Evolutionary conservation across 2,113 vertebrate genomes (phyloP).

Genomic region (Equus przewalskii): DNA sequence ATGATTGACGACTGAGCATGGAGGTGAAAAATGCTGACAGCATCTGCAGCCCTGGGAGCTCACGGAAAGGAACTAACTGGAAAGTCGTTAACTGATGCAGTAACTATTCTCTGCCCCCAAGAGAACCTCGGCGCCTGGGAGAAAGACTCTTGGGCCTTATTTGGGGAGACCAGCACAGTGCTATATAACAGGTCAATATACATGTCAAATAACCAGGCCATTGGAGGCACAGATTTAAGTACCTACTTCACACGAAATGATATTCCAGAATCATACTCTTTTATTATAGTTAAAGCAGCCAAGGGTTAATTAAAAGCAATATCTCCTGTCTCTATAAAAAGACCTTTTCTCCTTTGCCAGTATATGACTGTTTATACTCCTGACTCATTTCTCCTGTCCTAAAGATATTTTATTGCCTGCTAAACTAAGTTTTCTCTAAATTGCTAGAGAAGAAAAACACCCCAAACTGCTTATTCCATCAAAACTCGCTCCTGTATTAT

Average conservation of each 20-base stretch:
- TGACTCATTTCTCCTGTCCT: slow-evolving; percentile 70
- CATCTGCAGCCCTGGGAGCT: slow-evolving; percentile 2
- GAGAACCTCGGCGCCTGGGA: background rate
- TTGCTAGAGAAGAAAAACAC: slow-evolving; percentile 75
- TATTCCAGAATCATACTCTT: background rate
- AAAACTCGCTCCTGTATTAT: slow-evolving; percentile 65
- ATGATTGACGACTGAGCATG: slow-evolving; percentile 55
- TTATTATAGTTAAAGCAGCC: slow-evolving; percentile 27
- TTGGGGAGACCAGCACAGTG: background rate
- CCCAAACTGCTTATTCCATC: slow-evolving; percentile 75
- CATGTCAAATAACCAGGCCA: background rate
- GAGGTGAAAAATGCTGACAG: background rate
- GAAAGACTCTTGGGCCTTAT: background rate
- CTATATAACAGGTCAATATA: background rate
- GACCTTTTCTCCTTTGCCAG: slow-evolving; percentile 45
- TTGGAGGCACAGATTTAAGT: background rate
- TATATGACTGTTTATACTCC: slow-evolving; percentile 70
- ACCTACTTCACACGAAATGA: background rate
- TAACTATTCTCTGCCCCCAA: background rate
- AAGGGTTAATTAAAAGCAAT: slow-evolving; percentile 74
- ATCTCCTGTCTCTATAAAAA: slow-evolving; percentile 38
- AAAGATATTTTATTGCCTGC: slow-evolving; percentile 77
- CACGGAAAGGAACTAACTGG: slow-evolving; percentile 26
- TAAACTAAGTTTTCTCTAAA: slow-evolving; percentile 83
- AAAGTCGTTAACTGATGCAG: slow-evolving; percentile 36